phyloP scores from a whole-genome alignment of 2,888 invertebrate species.

The Chymomyza amoena region DNA sequence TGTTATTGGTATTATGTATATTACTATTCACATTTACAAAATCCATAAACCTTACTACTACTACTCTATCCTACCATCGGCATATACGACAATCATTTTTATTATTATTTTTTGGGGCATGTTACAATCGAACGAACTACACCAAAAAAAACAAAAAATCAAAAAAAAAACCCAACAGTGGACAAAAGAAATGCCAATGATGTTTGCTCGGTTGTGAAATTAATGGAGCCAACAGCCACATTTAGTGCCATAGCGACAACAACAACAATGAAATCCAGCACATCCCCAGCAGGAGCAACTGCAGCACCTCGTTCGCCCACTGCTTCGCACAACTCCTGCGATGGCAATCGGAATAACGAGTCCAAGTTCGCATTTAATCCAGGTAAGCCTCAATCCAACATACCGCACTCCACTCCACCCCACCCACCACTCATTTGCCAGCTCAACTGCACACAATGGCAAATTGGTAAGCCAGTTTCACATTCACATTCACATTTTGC shows the following conservation, averaged over 20 bases:
- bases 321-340: conserved; percentile 59
- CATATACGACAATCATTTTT: background rate
- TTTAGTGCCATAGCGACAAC: conserved; percentile 26
- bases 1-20: background rate
- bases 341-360: conserved; percentile 75
- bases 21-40: background rate
- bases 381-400: conserved; percentile 57
- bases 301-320: conserved; percentile 51
- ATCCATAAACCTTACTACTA: background rate
- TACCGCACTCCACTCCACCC: background rate
- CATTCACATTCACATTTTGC: conserved; percentile 1
- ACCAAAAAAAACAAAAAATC: background rate
- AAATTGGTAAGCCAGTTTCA: background rate
- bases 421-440: conserved; percentile 9
- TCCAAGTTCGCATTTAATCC: conserved; percentile 59
- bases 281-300: conserved; percentile 24
- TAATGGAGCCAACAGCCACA: conserved; percentile 65
- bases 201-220: conserved; percentile 71
- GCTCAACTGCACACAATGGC: conserved; percentile 1
- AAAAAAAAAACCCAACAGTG: conserved; percentile 35
- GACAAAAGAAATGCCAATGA: conserved; percentile 77
- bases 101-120: background rate
- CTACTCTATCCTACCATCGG: background rate
- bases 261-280: conserved; percentile 49
- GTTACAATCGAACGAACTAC: background rate